Evolutionary conservation across 2,797 vertebrate species (phyloP).

Genomic region (Platalea minor): DNA sequence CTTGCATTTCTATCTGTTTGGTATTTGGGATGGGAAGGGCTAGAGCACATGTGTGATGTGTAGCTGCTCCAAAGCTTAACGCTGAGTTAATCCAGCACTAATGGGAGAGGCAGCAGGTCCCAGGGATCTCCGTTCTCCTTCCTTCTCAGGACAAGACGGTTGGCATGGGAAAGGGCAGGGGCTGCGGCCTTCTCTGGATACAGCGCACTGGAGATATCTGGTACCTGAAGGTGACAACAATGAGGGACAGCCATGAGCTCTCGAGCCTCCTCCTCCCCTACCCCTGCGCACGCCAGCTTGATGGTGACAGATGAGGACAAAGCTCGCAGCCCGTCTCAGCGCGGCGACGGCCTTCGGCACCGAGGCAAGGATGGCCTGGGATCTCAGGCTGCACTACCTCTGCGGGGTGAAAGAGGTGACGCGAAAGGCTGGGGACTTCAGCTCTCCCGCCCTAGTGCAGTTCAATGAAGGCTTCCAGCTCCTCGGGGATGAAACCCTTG

Average conservation of each 20-base stretch:
- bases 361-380: neutral
- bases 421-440: neutral
- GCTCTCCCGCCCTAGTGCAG: conserved; percentile 80
- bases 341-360: neutral
- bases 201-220: neutral
- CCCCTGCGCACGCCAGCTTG: neutral
- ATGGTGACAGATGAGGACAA: neutral
- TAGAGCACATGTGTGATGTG: neutral
- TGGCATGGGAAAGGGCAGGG: neutral
- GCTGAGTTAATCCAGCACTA: neutral
- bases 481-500: conserved; percentile 92
- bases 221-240: neutral
- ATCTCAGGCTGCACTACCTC: neutral
- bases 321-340: neutral
- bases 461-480: conserved; percentile 95
- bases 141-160: neutral
- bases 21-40: neutral
- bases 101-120: neutral
- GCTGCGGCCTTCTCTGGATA: neutral
- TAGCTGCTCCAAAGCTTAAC: conserved; percentile 4
- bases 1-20: neutral
- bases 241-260: neutral
- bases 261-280: neutral
- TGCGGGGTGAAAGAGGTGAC: neutral
- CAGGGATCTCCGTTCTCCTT: neutral